Percentiles rank a stretch among this genome's conserved stretches.
phyloP scores from a whole-genome alignment of 2,113 vertebrate genomes.

The Entosphenus tridentatus region DNA sequence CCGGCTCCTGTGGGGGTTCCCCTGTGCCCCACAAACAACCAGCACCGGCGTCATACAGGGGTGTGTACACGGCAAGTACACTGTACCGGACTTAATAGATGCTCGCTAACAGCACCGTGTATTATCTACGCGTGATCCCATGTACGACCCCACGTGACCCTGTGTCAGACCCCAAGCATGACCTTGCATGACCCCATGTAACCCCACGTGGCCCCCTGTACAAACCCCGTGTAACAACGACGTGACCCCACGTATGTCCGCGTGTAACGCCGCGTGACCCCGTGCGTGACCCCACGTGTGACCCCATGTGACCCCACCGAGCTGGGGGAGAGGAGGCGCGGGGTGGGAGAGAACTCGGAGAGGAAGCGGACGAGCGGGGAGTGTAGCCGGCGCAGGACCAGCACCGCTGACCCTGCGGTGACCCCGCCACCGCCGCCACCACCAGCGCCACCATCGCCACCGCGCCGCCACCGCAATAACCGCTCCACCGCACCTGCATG shows the following conservation, averaged over 20 bases:
- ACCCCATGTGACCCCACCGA: conserved; percentile 15
- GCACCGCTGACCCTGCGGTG: conserved; percentile 26
- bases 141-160: not conserved
- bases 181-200: not conserved
- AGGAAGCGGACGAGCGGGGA: conserved; percentile 38
- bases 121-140: conserved; percentile 19
- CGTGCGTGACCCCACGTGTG: not conserved
- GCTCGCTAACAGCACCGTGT: no score
- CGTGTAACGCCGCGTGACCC: no score
- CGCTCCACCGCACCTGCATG: no score
- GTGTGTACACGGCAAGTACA: conserved; percentile 15
- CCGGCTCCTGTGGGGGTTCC: conserved; percentile 6
- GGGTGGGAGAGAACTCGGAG: conserved; percentile 26
- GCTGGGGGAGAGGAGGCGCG: conserved; percentile 27
- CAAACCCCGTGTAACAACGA: not conserved
- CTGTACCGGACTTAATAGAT: no score
- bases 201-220: conserved; percentile 2
- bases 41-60: conserved; percentile 15
- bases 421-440: conserved; percentile 14
- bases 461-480: conserved; percentile 15
- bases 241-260: not conserved
- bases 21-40: conserved; percentile 10
- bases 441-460: conserved; percentile 31
- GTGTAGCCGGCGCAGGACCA: conserved; percentile 51
- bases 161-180: conserved; percentile 7